Conservation (phyloP, 2,113 vertebrate species). For the Hippopotamus amphibius region DNA sequence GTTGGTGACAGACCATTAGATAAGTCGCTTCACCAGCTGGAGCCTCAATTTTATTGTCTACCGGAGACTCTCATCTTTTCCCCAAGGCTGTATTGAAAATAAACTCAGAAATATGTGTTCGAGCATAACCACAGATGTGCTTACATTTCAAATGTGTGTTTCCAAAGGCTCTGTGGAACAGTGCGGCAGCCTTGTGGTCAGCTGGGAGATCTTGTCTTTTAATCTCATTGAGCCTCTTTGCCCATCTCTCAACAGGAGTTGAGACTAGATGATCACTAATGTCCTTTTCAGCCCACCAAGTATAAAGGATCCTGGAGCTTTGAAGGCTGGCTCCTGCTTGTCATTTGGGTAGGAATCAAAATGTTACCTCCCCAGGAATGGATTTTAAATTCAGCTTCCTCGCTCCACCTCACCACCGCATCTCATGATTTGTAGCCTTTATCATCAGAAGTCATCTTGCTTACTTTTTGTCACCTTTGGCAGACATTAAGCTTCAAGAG, state of each 20-base stretch:
- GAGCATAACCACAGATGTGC: background rate
- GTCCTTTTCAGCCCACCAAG: background rate
- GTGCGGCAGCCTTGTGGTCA: background rate
- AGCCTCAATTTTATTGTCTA: background rate
- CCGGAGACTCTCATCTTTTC: background rate
- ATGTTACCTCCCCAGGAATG: background rate
- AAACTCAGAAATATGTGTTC: background rate
- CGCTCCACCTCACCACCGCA: fast-evolving
- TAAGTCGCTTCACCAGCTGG: background rate
- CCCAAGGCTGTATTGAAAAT: background rate
- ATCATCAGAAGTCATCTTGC: background rate
- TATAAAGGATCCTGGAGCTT: background rate
- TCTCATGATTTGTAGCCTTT: background rate
- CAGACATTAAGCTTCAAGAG: background rate
- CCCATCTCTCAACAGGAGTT: background rate
- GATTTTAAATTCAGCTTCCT: background rate
- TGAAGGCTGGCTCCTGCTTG: background rate
- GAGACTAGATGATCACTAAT: background rate
- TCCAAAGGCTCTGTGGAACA: background rate
- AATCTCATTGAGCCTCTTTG: background rate
- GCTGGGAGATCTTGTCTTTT: background rate
- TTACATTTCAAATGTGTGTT: background rate
- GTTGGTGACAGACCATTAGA: background rate
- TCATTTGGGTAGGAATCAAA: background rate
- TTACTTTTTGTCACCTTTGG: background rate